Conservation (phyloP, 2,888 invertebrate species). For the Tinea trinotella region DNA sequence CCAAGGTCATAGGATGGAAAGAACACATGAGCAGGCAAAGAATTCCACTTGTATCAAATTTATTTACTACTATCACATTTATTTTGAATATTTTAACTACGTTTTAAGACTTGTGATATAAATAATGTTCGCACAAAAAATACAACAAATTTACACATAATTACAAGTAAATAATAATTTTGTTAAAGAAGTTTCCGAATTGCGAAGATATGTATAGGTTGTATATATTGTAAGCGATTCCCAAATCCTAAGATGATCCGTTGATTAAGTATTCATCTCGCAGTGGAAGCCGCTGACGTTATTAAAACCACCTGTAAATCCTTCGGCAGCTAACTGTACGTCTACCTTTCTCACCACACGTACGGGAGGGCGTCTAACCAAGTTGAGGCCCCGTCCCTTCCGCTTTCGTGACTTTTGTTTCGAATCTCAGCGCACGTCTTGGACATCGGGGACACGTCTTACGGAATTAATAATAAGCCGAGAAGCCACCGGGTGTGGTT, state of each 20-base stretch:
- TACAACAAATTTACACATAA: too few species aligned
- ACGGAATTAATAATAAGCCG: constrained; percentile 74
- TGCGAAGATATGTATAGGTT: too few species aligned
- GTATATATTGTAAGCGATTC: constrained; percentile 12
- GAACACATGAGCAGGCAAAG: too few species aligned
- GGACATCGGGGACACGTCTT: constrained; percentile 74
- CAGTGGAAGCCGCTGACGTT: constrained; percentile 65
- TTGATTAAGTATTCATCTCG: constrained; percentile 70
- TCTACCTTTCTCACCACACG: constrained; percentile 27
- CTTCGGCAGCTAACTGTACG: constrained; percentile 21
- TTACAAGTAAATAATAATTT: too few species aligned
- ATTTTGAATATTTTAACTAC: too few species aligned
- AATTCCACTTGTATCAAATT: too few species aligned
- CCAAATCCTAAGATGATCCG: constrained; percentile 47
- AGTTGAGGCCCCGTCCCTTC: constrained; percentile 41
- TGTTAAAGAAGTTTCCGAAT: too few species aligned
- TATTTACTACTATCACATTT: too few species aligned
- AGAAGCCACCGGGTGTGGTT: constrained; percentile 63
- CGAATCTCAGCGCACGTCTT: constrained; percentile 71
- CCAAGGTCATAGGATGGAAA: too few species aligned
- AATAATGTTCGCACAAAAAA: too few species aligned
- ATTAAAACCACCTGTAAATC: constrained; percentile 73
- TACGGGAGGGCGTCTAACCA: constrained; percentile 28
- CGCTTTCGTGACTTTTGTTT: constrained; percentile 69
- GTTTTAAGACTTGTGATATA: too few species aligned